Evolutionary conservation across 2,797 vertebrate genomes (phyloP), one percentile per base, ranked within the genome.

Genomic region (Amphiprion clarkii): DNA sequence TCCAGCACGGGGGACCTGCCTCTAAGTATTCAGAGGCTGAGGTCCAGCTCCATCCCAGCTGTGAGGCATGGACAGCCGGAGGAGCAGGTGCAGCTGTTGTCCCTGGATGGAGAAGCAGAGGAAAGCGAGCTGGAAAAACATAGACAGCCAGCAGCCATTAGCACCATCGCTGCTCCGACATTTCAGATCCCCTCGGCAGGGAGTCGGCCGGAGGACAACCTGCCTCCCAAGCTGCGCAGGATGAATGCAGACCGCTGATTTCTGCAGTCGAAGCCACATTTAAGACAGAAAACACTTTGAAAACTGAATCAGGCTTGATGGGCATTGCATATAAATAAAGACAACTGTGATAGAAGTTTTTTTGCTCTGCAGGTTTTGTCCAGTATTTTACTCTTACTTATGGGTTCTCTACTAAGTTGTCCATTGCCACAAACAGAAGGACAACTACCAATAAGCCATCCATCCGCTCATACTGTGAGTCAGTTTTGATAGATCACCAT

Each of bases 1-100:
- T 95, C 84, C 78, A 96, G 96, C 85, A 95, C 93, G 0, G 94
- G 95, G 8, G 95, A 97, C 70, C 95, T 97, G 51, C 93, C 94
- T 0, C 86, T 95, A 49, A 93, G 95, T 63, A 92, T 96, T 67
- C 93, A 95, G 84, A 90, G 94, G 82, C 79, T 94, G 23, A 83
- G 92, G 56, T 96, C 92, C 73, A 93, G 92, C 87, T 95, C 87
- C 72, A 94, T 92, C 86, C 94, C 90, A 0, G 91, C 29, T 0
- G 87, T 75, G 16, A 83, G 81, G 25, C 92, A 94, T 36, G 90
- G 75, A 21, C 94, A 92, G 4, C 74, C 40, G 0, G 94, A 95
- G 78, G 92, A 94, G 69, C 94, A 85, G 59, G 89, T 95, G 27
- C 94, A 95, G 74, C 87, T 96, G 49, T 84, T 95, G 84, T 90